Conservation (phyloP, 1,140 invertebrate species). For the Euura saliciscinereae region DNA sequence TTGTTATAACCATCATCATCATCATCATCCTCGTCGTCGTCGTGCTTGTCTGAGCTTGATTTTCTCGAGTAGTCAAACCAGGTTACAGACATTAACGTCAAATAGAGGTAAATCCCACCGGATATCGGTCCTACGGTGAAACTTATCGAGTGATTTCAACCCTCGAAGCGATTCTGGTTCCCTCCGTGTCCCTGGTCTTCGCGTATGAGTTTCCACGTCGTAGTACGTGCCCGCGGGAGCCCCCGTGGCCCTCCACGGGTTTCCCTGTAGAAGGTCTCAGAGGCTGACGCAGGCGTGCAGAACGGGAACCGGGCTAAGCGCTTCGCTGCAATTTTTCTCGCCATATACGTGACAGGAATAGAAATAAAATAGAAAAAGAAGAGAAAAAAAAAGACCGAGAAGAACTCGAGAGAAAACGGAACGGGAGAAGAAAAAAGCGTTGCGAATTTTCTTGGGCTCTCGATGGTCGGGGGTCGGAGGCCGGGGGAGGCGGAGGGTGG, state of each 20-base stretch:
- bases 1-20: too few relatives aligned
- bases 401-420: conserved; percentile 16
- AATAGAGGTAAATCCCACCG: neutral
- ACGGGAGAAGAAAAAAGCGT: conserved; percentile 29
- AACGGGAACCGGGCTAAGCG: conserved; percentile 59
- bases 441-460: conserved; percentile 36
- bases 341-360: conserved; percentile 61
- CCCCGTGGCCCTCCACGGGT: neutral
- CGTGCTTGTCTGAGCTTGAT: too few relatives aligned
- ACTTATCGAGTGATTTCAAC: conserved; percentile 7
- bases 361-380: conserved; percentile 39
- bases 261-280: conserved; percentile 1
- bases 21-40: too few relatives aligned
- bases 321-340: conserved; percentile 63
- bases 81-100: neutral
- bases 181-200: neutral
- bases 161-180: neutral
- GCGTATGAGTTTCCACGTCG: conserved; percentile 6
- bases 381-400: conserved; percentile 17
- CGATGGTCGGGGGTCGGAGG: neutral
- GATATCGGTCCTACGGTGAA: conserved; percentile 5
- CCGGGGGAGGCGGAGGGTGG: conserved; percentile 20
- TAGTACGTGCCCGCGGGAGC: neutral
- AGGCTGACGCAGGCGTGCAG: conserved; percentile 52
- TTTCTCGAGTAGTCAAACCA: neutral